Evolutionary conservation across 1,140 invertebrate genomes (phyloP), one percentile per base, ranked within the genome.

Genomic region (Drosophila subobscura): DNA sequence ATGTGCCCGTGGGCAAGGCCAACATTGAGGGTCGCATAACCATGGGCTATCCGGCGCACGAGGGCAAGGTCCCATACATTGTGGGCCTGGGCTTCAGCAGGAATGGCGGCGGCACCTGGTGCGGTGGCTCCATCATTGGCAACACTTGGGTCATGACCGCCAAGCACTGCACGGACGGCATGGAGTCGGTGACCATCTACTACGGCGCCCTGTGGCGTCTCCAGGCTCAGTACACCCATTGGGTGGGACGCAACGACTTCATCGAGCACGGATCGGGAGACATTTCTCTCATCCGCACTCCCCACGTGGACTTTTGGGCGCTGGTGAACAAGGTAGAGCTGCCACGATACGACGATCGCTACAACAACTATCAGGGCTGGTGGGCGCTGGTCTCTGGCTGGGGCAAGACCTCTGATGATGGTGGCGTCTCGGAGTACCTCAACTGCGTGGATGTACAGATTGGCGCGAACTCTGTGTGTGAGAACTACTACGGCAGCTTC

Each of bases 111-210:
- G 65, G 91, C 77, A 71, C 79, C 76, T 93, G 92, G 79, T 95
- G 95, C 80, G 94, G 94, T 5, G 95, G 93, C 8, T 93, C 93
- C 42, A 76, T 95, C 49, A 92, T 95, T 22, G 90, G 88, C 65
- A 75, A 81, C 46, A 45, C 90, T 4, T 94, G 92, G 91, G 86
- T 94, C 2, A 58, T 95, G 41, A 93, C 93, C 3, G 93, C 94
- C 5, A 94, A 93, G n/a, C 94, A 95, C 75, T 95, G 94, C 75
- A 73, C 68, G 37, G 58, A 27, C 50, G 77, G 70, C 14, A 7
- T 4, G 25, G 0, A 25, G 3, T 37, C 58, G 4, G 89, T 79
- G 46, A 79, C 56, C 54, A 65, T 72, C 20, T 81, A 77, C 53
- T 78, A 66, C 3, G 89, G 89, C 10, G 73, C 88, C 44, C 77